Base-by-base conservation (phyloP, 2,113 vertebrate genomes). In the Tragelaphus imberbis region DNA sequence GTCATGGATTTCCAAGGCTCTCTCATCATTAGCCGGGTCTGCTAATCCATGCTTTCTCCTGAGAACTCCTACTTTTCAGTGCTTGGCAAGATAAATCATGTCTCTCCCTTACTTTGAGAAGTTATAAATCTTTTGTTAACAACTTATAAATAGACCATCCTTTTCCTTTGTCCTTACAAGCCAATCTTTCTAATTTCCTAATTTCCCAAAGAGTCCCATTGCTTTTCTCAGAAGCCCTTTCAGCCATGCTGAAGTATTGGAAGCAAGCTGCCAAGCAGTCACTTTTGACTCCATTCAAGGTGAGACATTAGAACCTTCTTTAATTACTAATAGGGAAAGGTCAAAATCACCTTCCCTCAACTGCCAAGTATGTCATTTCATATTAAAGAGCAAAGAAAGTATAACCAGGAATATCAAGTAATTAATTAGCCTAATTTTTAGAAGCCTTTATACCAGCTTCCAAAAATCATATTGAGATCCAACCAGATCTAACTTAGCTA, bases 111-210 rank as follows among this genome's bases (percentile, higher is more conserved):
- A 33, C 44, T 95, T 88, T 7, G 7, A 36, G 58, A 82, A 93
- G 40, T n/a, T 51, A 80, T 88, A 71, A 58, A 51, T 81, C 81
- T 80, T 96, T 47, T 36, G 10, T 88, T 75, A 84, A 51, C 36
- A 61, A 75, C 58, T 68, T 68, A 94, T 61, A 80, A 93, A 89
- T 88, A 44, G n/a, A 87, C 68, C 51, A 82, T 84, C 9, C 10
- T 30, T 92, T 92, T 82, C 75, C 28, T 87, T 75, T 65, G 7
- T 90, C 71, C 85, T 68, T 80, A 75, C 71, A 6, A 77, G 68
- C 9, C 56, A 84, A 27, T 3, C 49, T 96, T 89, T 53, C 59
- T 88, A 79, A 36, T 79, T 82, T 61, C 28, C 33, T 90, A 79
- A 33, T 84, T 82, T 61, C 28, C 33, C 53, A n/a, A n/a, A 33